Evolutionary conservation across 2,113 vertebrate species (phyloP), one percentile per base, ranked within the genome.

Genomic region (Eptatretus burgeri): DNA sequence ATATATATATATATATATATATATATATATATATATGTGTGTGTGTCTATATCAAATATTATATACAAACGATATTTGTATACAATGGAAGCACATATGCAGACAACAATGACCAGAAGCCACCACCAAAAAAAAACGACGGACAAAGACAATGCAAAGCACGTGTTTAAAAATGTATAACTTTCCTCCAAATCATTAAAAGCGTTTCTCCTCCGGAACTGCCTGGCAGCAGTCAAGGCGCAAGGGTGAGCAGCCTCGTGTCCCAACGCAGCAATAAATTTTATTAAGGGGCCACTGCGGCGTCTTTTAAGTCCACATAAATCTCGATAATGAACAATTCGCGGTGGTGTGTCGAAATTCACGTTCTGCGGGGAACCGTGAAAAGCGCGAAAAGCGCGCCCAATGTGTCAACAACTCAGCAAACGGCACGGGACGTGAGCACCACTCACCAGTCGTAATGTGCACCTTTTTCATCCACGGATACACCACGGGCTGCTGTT

Each of bases 381-480:
- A 20, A 20, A n/a, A 60, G n/a, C n/a, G n/a, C 56, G n/a, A 60
- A 20, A 60, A 20, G 20, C n/a, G 20, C 16, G 19, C 10, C 56
- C n/a, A 10, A 11, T 20, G 56, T 20, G 56, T n/a, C 16, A 20
- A 20, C n/a, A 12, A 60, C 9, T 10, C 56, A 60, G 56, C 56
- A 60, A 60, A 20, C 53, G 11, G 53, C n/a, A 20, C 56, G 20
- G 56, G n/a, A 20, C 20, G 56, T 13, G 56, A 17, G 56, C n/a
- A 17, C 56, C 20, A 82, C 87, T 79, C 82, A 94, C 86, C 79
- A 73, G 73, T 83, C 78, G 72, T 88, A 78, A 83, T 80, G 76
- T 95, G 86, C 74, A 93, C 83, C 79, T 94, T 95, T 78, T 91
- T 94, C 89, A 95, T 95, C 87, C 89, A 94, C 51, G 89, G 89